phyloP scores from a whole-genome alignment of 2,888 invertebrate genomes.

The Agrochola litura region DNA sequence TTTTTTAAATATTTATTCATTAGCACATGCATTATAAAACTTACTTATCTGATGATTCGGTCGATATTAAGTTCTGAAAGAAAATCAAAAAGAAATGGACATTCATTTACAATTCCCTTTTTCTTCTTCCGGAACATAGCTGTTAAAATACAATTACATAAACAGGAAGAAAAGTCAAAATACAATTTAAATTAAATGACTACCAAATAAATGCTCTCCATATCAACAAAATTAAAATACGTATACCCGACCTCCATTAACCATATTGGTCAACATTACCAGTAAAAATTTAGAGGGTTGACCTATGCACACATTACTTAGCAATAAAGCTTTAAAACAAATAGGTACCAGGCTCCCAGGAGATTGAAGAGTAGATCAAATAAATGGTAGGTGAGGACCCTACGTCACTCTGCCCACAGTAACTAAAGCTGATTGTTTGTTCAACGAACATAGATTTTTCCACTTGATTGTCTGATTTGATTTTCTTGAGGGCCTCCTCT shows the following conservation, averaged over 20 bases:
- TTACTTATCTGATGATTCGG: neutral
- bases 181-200: conserved; percentile 22
- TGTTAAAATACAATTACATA: neutral
- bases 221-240: conserved; percentile 41
- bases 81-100: neutral
- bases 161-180: neutral
- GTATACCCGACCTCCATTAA: conserved; percentile 73
- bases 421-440: conserved; percentile 90
- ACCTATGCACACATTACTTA: conserved; percentile 90
- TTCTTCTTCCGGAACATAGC: neutral
- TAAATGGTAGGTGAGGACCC: conserved; percentile 81
- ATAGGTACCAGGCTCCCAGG: conserved; percentile 79
- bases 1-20: too few species aligned
- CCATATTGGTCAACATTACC: conserved; percentile 86
- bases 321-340: conserved; percentile 91
- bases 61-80: neutral
- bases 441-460: conserved; percentile 89
- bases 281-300: conserved; percentile 84
- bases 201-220: neutral
- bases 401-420: conserved; percentile 84
- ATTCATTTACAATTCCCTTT: neutral
- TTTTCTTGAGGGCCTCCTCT: conserved; percentile 84
- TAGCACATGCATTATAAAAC: neutral
- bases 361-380: conserved; percentile 83
- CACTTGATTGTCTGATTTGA: conserved; percentile 91